Conservation (phyloP, 2,797 vertebrate genomes). For the Sparus aurata region DNA sequence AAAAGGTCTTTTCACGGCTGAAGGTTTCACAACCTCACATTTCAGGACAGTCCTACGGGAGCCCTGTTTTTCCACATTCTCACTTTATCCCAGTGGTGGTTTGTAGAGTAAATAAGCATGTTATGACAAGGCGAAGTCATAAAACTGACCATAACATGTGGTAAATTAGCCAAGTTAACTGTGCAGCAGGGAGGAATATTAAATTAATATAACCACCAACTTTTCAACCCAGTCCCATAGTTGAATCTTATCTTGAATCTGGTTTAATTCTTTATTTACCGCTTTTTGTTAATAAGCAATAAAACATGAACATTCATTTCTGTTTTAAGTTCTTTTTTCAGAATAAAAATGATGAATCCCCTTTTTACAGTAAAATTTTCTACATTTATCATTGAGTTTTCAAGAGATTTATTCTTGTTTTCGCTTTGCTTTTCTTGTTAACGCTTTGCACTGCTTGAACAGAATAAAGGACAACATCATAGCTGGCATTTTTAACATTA, state of each 20-base stretch:
- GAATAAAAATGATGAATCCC: not conserved
- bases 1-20: conserved; percentile 32
- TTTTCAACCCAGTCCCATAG: not conserved
- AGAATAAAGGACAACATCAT: not conserved
- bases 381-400: not conserved
- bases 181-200: not conserved
- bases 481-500: not conserved
- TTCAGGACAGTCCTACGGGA: conserved; percentile 31
- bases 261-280: too few relatives aligned
- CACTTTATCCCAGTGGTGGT: conserved; percentile 49
- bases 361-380: not conserved
- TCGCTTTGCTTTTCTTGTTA: not conserved
- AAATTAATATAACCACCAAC: not conserved
- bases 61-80: conserved; percentile 41
- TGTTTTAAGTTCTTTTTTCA: not conserved
- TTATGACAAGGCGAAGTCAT: conserved; percentile 33
- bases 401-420: not conserved
- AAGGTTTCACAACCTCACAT: conserved; percentile 44
- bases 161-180: conserved; percentile 40
- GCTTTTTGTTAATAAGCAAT: not conserved
- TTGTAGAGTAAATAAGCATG: conserved; percentile 48
- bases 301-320: not conserved
- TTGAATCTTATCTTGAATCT: not conserved
- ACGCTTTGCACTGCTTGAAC: not conserved
- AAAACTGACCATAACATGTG: conserved; percentile 47